phyloP scores from a whole-genome alignment of 1,140 invertebrate genomes.

The Drosophila asahinai region DNA sequence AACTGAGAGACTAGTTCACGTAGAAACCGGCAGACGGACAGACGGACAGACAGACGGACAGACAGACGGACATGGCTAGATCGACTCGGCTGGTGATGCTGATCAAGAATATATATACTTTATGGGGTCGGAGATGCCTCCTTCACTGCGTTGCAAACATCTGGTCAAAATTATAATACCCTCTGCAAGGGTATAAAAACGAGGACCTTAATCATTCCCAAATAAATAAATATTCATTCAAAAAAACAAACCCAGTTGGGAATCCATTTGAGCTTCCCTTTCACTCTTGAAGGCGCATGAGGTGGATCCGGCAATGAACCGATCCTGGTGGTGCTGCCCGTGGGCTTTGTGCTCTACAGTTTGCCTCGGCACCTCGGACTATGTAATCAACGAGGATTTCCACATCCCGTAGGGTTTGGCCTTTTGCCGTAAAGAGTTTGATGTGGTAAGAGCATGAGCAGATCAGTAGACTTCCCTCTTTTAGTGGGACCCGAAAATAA shows the following conservation, averaged over 20 bases:
- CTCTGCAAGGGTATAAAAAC: too few relatives aligned
- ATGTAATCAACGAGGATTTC: slow-evolving; percentile 96
- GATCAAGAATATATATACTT: too few relatives aligned
- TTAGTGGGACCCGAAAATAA: slow-evolving; percentile 98
- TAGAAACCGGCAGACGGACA: too few relatives aligned
- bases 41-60: too few relatives aligned
- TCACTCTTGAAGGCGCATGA: not conserved
- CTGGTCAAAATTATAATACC: too few relatives aligned
- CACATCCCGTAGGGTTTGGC: slow-evolving; percentile 95
- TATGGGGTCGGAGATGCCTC: too few relatives aligned
- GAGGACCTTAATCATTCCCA: too few relatives aligned
- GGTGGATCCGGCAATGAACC: slow-evolving; percentile 48
- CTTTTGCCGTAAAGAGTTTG: slow-evolving; percentile 93
- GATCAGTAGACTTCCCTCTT: slow-evolving; percentile 64
- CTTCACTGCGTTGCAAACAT: too few relatives aligned
- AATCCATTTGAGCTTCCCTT: not conserved
- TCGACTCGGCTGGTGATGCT: too few relatives aligned
- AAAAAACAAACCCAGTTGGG: slow-evolving; percentile 58
- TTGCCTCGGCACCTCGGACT: slow-evolving; percentile 85
- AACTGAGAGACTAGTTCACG: too few relatives aligned
- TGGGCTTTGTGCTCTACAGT: slow-evolving; percentile 79
- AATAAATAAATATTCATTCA: too few relatives aligned
- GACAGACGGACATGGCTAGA: too few relatives aligned
- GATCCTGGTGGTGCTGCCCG: slow-evolving; percentile 71
- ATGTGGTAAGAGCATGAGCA: slow-evolving; percentile 86